Conservation (phyloP, 2,888 invertebrate species). For the Catocala fraxini region DNA sequence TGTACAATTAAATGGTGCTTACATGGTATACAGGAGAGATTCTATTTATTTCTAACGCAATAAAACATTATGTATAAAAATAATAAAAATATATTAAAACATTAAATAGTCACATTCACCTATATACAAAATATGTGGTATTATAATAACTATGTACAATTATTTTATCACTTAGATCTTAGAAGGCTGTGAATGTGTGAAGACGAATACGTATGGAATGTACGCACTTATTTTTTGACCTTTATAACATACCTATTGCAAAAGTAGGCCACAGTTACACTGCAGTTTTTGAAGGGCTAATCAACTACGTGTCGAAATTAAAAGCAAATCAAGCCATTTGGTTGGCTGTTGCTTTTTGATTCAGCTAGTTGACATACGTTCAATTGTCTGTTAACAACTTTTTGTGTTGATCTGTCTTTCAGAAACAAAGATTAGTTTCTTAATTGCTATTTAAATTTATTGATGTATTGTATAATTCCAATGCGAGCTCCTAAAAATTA, state of each 20-base stretch:
- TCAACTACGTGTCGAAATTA: too few species aligned
- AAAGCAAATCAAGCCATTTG: too few species aligned
- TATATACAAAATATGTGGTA: slow-evolving; percentile 8
- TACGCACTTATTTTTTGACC: slow-evolving; percentile 26
- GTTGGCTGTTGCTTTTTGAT: too few species aligned
- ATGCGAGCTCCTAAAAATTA: too few species aligned
- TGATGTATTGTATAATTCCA: too few species aligned
- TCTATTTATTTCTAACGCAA: slow-evolving; percentile 9
- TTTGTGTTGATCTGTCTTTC: too few species aligned
- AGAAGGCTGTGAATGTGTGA: slow-evolving; percentile 37
- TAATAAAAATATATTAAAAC: slow-evolving; percentile 35
- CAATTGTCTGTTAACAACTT: too few species aligned
- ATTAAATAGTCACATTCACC: slow-evolving; percentile 24
- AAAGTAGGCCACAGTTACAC: too few species aligned
- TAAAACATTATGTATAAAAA: slow-evolving; percentile 39
- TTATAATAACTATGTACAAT: slow-evolving; percentile 25
- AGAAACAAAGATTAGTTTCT: too few species aligned
- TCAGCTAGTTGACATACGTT: too few species aligned
- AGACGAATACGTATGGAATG: slow-evolving; percentile 20
- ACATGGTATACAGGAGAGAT: slow-evolving; percentile 18
- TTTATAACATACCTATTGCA: background rate
- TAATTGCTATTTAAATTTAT: too few species aligned
- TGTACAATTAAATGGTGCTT: slow-evolving; percentile 22
- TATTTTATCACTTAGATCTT: slow-evolving; percentile 24
- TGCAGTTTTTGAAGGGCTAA: too few species aligned